phyloP scores from a whole-genome alignment of 1,140 invertebrate species.

The Drosophila fuyamai region DNA sequence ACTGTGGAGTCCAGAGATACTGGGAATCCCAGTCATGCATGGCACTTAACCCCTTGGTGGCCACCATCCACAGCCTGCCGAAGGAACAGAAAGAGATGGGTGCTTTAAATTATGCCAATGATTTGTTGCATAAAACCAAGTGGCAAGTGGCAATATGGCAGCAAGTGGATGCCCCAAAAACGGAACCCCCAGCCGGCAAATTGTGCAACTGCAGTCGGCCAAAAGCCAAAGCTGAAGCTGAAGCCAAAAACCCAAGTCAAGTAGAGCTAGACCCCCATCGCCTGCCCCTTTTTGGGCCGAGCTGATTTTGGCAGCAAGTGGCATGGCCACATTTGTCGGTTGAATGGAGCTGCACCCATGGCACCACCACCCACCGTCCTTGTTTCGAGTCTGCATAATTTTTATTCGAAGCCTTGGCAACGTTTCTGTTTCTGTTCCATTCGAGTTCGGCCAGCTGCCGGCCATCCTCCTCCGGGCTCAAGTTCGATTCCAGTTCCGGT shows the following conservation, averaged over 20 bases:
- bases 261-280: conserved; percentile 21
- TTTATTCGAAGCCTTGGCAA: conserved; percentile 73
- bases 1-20: conserved; percentile 22
- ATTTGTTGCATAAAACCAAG: conserved; percentile 82
- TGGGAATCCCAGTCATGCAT: conserved; percentile 49
- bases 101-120: conserved; percentile 82
- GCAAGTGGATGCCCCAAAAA: conserved; percentile 71
- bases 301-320: conserved; percentile 81
- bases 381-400: conserved; percentile 74
- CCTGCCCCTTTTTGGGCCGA: conserved; percentile 19
- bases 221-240: conserved; percentile 31
- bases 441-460: conserved; percentile 20
- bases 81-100: conserved; percentile 4
- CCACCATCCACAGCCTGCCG: conserved; percentile 6
- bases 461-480: conserved; percentile 6
- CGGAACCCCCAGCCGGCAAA: conserved; percentile 68
- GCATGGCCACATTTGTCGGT: conserved; percentile 80
- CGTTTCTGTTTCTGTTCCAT: conserved; percentile 38
- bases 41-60: conserved; percentile 63
- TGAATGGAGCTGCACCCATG: conserved; percentile 42
- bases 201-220: conserved; percentile 71
- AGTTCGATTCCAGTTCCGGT: conserved; percentile 21
- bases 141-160: conserved; percentile 75
- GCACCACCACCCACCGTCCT: conserved; percentile 23
- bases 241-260: conserved; percentile 58